Evolutionary conservation across 2,113 vertebrate species (phyloP), one percentile per base, ranked within the genome.

Genomic region (Actinemys pallida): DNA sequence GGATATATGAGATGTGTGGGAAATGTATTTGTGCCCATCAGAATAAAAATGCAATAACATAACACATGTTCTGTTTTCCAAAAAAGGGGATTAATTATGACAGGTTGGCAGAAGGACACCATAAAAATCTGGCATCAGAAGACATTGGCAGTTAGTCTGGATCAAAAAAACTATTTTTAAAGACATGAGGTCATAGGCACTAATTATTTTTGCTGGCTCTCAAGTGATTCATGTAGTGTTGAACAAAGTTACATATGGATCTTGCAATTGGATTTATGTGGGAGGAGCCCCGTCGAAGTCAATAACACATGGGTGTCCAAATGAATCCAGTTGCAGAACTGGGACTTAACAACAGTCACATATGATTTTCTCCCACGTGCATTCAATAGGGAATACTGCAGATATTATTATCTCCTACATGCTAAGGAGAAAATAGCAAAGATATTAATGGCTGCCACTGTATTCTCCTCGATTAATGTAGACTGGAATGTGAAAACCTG

Each of bases 331-430:
- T 75, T 20, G n/a, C 20, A 75, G 69, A n/a, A 39, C 9, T 42
- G n/a, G 20, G 19, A 39, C n/a, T 8, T 72, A 22, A 39, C 65
- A 72, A 72, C 2, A 8, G 65, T 72, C 69, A 75, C 42, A 56
- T 42, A 20, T 13, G 31, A 6, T 1, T 1, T 0, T n/a, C 14
- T 49, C 49, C 11, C 10, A 14, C 1, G 1, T 42, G 4, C 5
- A 53, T 29, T 14, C 65, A 50, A n/a, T 59, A 3, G 13, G 4
- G 52, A 52, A 83, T 83, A 84, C 35, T 59, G 54, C 25, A 72
- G n/a, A 72, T 72, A 72, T 72, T 20, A 39, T 16, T 14, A 8
- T 42, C 50, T 75, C 50, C 53, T 81, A 5, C 5, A 31, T 81
- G 27, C 53, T 56, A 47, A 29, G 49, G 29, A 59, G 9, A 50